These are phyloP conservation scores for Antheraea mylitta DNA, from an alignment of 1,140 invertebrate genomes.

Conservation along the genomic window DNA sequence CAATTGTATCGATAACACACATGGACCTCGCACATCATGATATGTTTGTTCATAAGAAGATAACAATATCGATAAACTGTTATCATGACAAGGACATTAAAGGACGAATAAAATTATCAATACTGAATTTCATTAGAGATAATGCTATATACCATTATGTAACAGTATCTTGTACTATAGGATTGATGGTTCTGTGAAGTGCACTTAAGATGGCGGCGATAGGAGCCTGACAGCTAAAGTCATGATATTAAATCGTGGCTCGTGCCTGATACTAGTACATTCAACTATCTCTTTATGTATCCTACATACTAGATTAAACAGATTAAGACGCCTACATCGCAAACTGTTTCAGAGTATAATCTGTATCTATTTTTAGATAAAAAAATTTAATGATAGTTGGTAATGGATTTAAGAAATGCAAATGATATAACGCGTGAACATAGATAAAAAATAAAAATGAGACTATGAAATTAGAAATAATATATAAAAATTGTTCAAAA, in stretches of 20 bases:
- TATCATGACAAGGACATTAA: background rate
- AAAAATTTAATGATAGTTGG: background rate
- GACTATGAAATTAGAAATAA: too few relatives aligned
- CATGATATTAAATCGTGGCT: conserved; percentile 19
- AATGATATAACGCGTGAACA: too few relatives aligned
- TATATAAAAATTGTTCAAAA: too few relatives aligned
- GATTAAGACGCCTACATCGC: background rate
- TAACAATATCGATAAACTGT: background rate
- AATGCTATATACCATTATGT: conserved; percentile 15
- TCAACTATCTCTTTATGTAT: background rate
- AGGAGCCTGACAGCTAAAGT: conserved; percentile 20
- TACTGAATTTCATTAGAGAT: background rate
- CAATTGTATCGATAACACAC: background rate
- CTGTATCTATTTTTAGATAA: background rate
- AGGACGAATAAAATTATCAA: conserved; percentile 10
- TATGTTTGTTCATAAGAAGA: background rate
- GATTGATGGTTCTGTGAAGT: conserved; percentile 39
- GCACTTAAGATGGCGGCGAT: conserved; percentile 37
- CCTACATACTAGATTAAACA: conserved; percentile 4
- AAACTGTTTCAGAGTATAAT: background rate
- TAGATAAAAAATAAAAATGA: too few relatives aligned
- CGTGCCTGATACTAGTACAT: background rate
- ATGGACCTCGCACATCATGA: background rate
- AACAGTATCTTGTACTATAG: conserved; percentile 36
- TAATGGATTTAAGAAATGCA: background rate